phyloP scores from a whole-genome alignment of 2,888 invertebrate genomes.

The Heliconius charithonia region DNA sequence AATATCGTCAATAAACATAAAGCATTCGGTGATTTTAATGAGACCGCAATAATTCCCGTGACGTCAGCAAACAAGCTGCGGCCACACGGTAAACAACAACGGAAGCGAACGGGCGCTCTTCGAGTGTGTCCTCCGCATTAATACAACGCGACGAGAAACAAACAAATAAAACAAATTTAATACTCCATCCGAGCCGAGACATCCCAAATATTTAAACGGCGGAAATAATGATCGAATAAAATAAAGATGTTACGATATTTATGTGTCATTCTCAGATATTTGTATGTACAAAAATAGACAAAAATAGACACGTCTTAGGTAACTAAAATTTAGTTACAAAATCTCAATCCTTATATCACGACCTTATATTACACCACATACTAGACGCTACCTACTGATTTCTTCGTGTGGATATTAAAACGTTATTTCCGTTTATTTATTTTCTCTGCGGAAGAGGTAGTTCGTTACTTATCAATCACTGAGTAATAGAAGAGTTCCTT shows the following conservation, averaged over 20 bases:
- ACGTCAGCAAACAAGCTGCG: background rate
- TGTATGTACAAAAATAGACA: too few relatives aligned
- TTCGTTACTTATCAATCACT: too few relatives aligned
- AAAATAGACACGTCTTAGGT: too few relatives aligned
- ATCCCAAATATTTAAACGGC: constrained; percentile 6
- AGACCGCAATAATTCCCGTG: background rate
- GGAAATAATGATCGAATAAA: background rate
- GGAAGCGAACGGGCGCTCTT: background rate
- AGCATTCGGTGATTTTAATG: background rate
- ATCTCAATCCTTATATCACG: too few relatives aligned
- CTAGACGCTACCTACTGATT: too few relatives aligned
- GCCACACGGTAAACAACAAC: constrained; percentile 9
- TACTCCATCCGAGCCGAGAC: background rate
- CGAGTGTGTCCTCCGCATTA: constrained; percentile 7
- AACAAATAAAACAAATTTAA: constrained; percentile 13
- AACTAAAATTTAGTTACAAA: too few relatives aligned
- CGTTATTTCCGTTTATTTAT: too few relatives aligned
- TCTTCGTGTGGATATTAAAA: too few relatives aligned
- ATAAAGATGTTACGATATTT: background rate
- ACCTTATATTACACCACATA: too few relatives aligned
- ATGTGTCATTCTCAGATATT: background rate
- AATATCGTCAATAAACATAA: too few relatives aligned
- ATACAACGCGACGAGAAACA: constrained; percentile 10
- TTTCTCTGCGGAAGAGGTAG: too few relatives aligned
- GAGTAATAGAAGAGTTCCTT: too few relatives aligned